Base-by-base conservation (phyloP, 2,113 vertebrate species). In the Charina bottae region DNA sequence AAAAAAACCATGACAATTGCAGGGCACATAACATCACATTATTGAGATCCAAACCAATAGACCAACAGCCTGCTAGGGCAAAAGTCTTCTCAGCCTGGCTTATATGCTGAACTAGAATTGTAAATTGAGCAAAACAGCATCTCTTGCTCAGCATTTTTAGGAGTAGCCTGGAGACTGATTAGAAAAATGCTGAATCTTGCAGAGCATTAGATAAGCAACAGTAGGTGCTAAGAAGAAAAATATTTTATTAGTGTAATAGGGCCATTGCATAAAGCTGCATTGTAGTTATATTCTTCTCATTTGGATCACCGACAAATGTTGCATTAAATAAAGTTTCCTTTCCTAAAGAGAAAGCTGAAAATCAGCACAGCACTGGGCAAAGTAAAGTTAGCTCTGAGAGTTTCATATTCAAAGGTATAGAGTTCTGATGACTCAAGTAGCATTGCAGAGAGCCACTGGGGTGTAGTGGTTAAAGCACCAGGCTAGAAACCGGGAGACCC, bases 201-300 rank as follows among this genome's bases (percentile, higher is more conserved):
- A 64, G 6, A 89, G 28, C 33, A 10, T 21, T 46, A 68, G 9
- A 42, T 88, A 92, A 88, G 54, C 23, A 19, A 56, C 19, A 92
- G 21, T 23, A 93, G 58, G 42, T 88, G n/a, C 21, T 0, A 59
- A 24, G 37, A 0, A 85, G 17, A 10, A 37, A 60, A 78, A 33
- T 17, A 24, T 9, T 4, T 23, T 54, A 5, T 7, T 19, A 90
- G 49, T 83, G 53, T 89, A 93, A 13, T 54, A 1, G 21, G 85
- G 37, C 15, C 24, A 42, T 62, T 90, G 89, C 58, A 91, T 15
- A 89, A 87, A 56, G 23, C 62, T 83, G 11, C 5, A 46, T 15
- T 62, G 5, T 19, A 93, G 60, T 33, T 88, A 53, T n/a, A 26
- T 15, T 26, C 83, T 91, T 91, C 49, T 64, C 87, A 72, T 58